Evolutionary conservation across 1,140 invertebrate genomes (phyloP).

Genomic region (Himalopsyche phryganea): DNA sequence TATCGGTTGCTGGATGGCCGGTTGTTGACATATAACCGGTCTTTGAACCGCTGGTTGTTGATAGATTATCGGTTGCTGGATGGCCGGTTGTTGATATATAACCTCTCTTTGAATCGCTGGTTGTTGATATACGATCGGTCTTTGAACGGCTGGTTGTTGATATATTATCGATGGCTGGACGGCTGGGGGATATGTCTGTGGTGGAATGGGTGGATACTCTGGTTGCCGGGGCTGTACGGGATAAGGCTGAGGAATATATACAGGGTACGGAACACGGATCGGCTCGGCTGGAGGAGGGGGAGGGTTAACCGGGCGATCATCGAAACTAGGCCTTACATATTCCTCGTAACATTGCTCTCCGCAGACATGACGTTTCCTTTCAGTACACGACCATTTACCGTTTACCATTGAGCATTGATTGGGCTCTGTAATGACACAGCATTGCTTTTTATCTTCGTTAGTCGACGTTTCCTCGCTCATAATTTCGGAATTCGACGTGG

Average conservation of each 20-base stretch:
- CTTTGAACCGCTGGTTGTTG: no score
- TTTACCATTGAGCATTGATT: background rate
- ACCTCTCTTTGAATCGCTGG: background rate
- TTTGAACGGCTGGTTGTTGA: background rate
- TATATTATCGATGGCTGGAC: background rate
- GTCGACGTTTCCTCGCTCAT: background rate
- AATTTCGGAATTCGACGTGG: background rate
- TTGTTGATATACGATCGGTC: background rate
- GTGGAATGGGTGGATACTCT: no score
- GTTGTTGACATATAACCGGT: no score
- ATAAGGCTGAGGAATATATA: no score
- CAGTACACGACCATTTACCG: background rate
- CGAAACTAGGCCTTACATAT: background rate
- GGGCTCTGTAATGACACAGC: background rate
- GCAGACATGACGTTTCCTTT: background rate
- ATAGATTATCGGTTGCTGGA: no score
- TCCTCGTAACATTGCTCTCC: background rate
- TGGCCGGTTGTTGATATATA: background rate
- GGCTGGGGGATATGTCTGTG: background rate
- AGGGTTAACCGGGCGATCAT: background rate
- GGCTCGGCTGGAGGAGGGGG: no score
- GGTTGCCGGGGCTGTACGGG: background rate
- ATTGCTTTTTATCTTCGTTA: background rate
- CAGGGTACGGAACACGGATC: no score
- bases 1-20: no score